Conservation (phyloP, 1,140 invertebrate species). For the Dufourea novaeangliae region DNA sequence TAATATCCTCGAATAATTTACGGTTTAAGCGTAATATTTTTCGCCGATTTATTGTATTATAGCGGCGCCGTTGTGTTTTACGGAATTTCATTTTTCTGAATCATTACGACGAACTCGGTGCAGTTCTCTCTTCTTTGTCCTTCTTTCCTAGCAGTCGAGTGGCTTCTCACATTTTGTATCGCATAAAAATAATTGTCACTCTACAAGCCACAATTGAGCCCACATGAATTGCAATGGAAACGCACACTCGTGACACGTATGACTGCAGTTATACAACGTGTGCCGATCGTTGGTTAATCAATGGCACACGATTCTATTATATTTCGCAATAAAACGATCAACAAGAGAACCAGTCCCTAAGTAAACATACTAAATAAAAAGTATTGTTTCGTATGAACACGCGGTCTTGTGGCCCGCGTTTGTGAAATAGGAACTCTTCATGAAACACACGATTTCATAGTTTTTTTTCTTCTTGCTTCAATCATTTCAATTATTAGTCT, state of each 20-base stretch:
- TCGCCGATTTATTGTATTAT: slow-evolving; percentile 52
- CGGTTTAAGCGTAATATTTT: slow-evolving; percentile 66
- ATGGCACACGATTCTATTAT: slow-evolving; percentile 56
- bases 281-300: slow-evolving; percentile 37
- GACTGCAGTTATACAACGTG: slow-evolving; percentile 25
- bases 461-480: neutral
- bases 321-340: slow-evolving; percentile 61
- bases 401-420: slow-evolving; percentile 46
- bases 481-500: slow-evolving; percentile 35
- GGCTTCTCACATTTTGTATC: slow-evolving; percentile 42
- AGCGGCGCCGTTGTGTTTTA: slow-evolving; percentile 46
- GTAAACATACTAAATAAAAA: slow-evolving; percentile 67
- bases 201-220: slow-evolving; percentile 65
- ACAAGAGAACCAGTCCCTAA: slow-evolving; percentile 64
- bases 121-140: neutral
- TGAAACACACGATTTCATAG: slow-evolving; percentile 53
- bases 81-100: slow-evolving; percentile 31
- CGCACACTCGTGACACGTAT: slow-evolving; percentile 42
- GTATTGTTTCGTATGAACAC: slow-evolving; percentile 55
- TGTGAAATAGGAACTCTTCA: slow-evolving; percentile 59
- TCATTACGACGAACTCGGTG: slow-evolving; percentile 37
- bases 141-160: slow-evolving; percentile 20
- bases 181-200: slow-evolving; percentile 68
- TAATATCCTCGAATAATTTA: slow-evolving; percentile 63
- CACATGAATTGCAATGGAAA: slow-evolving; percentile 56